Conservation (phyloP, 2,113 vertebrate species). For the Indicator maculatus region DNA sequence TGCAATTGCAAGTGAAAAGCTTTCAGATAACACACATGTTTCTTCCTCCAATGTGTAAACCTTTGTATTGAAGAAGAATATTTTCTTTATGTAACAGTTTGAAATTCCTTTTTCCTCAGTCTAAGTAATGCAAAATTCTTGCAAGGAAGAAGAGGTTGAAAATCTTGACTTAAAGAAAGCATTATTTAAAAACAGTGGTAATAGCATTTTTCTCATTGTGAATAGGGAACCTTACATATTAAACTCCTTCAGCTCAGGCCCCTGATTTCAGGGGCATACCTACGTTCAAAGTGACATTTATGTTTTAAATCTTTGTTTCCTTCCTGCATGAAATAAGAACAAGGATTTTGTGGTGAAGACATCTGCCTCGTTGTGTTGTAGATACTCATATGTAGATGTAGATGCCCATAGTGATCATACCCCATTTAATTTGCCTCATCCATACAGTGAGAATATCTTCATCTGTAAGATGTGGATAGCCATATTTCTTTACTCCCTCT, state of each 20-base stretch:
- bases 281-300: neutral
- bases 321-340: neutral
- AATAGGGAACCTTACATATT: neutral
- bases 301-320: neutral
- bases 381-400: neutral
- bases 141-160: neutral
- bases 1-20: neutral
- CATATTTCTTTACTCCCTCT: neutral
- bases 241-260: neutral
- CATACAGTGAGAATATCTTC: neutral
- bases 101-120: neutral
- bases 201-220: neutral
- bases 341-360: neutral
- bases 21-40: neutral
- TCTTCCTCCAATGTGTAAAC: neutral
- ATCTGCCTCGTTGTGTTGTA: neutral
- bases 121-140: neutral
- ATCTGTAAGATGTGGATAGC: neutral
- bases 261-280: neutral
- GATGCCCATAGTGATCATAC: neutral
- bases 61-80: neutral
- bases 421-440: neutral
- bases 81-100: neutral
- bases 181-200: neutral
- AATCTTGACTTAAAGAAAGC: neutral